Evolutionary conservation across 2,888 invertebrate genomes (phyloP).

Genomic region (Apodemia duryi): DNA sequence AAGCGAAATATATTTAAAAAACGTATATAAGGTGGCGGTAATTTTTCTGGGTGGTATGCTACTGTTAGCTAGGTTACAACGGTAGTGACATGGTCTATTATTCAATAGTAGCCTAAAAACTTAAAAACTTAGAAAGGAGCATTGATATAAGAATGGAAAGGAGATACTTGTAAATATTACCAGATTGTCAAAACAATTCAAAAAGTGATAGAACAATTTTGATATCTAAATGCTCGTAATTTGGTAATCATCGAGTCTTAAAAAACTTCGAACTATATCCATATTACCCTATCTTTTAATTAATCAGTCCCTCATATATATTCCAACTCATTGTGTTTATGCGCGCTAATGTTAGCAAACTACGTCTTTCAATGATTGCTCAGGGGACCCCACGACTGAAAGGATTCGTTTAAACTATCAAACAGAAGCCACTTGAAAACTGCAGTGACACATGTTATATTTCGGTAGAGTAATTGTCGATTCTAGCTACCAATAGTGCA

Average conservation of each 20-base stretch:
- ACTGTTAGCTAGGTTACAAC: no score
- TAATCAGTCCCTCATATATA: constrained; percentile 20
- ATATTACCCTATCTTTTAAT: constrained; percentile 16
- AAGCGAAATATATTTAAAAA: no score
- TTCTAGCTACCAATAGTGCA: constrained; percentile 36
- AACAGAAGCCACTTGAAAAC: constrained; percentile 72
- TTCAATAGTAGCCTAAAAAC: no score
- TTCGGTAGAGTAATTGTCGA: constrained; percentile 40
- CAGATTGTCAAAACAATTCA: background rate
- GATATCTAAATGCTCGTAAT: background rate
- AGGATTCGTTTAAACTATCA: constrained; percentile 66
- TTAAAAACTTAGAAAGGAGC: no score
- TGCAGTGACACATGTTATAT: constrained; percentile 75
- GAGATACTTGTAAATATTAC: no score
- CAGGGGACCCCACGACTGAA: constrained; percentile 46
- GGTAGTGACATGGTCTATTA: no score
- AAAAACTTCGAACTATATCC: constrained; percentile 6
- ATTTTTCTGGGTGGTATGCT: no score
- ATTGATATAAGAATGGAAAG: no score
- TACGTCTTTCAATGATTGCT: constrained; percentile 58
- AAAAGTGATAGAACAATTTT: background rate
- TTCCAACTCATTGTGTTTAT: constrained; percentile 18
- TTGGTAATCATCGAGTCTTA: background rate
- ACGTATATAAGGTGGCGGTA: no score
- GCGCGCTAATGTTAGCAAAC: constrained; percentile 49